Percentiles rank a stretch among this genome's conserved stretches.
phyloP scores from a whole-genome alignment of 2,797 vertebrate genomes.

The Gallinago nigripennis region DNA sequence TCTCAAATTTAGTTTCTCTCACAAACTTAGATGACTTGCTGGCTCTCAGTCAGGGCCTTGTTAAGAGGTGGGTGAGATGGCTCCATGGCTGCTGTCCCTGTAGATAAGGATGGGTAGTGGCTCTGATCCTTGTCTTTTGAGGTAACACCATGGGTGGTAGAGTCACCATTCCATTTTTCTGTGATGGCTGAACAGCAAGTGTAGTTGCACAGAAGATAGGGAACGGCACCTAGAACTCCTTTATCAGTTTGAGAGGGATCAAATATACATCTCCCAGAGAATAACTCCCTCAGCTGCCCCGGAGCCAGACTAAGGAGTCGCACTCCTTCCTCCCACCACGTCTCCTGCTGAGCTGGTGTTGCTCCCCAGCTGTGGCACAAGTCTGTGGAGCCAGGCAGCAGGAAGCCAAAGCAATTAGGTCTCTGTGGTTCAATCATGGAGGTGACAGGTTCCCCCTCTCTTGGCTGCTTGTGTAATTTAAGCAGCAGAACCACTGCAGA shows the following conservation, averaged over 20 bases:
- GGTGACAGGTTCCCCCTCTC: background rate
- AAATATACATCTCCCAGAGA: background rate
- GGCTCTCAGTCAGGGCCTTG: background rate
- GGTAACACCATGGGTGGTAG: background rate
- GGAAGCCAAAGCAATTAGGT: background rate
- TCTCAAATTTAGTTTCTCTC: background rate
- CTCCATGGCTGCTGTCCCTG: rapidly evolving
- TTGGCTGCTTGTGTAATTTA: background rate
- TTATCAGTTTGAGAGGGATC: background rate
- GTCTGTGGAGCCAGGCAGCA: background rate
- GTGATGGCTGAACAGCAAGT: background rate
- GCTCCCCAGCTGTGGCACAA: background rate
- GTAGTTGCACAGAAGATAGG: background rate
- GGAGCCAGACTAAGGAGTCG: rapidly evolving
- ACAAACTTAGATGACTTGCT: background rate
- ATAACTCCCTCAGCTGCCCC: background rate
- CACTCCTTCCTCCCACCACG: background rate
- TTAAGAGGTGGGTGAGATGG: background rate
- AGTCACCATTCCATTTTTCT: background rate
- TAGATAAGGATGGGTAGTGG: background rate
- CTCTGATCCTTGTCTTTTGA: background rate
- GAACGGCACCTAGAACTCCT: background rate
- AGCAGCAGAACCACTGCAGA: background rate
- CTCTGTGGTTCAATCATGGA: background rate
- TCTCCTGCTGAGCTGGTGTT: background rate